phyloP scores from a whole-genome alignment of 2,888 invertebrate genomes.

The Spicauda simplicius region DNA sequence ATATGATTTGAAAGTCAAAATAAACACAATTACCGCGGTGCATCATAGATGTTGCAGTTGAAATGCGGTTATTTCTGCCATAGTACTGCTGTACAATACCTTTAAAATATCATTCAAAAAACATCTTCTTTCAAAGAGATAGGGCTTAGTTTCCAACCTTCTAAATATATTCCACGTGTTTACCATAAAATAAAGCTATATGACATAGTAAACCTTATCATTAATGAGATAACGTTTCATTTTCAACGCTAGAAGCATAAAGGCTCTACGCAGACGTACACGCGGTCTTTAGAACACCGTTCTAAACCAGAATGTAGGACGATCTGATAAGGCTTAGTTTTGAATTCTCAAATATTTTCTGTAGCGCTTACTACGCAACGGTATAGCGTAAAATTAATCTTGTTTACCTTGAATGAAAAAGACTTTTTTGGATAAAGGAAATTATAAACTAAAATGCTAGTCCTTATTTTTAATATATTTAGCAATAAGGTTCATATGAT shows the following conservation, averaged over 20 bases:
- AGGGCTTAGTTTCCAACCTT: conserved; percentile 19
- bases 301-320: conserved; percentile 27
- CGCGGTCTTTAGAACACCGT: conserved; percentile 17
- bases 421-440: background rate
- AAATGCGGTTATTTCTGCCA: conserved; percentile 35
- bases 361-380: conserved; percentile 18
- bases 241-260: background rate
- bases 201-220: conserved; percentile 9
- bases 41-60: conserved; percentile 32
- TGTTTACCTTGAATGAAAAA: background rate
- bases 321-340: conserved; percentile 30
- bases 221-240: conserved; percentile 19
- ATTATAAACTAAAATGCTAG: too few relatives aligned
- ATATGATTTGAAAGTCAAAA: too few relatives aligned
- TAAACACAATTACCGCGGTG: conserved; percentile 23
- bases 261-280: conserved; percentile 27
- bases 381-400: conserved; percentile 5
- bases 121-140: conserved; percentile 5
- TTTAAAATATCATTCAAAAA: conserved; percentile 5
- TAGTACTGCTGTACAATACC: conserved; percentile 17
- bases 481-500: too few relatives aligned
- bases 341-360: conserved; percentile 14
- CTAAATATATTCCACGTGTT: conserved; percentile 27
- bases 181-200: conserved; percentile 5
- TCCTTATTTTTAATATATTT: too few relatives aligned